phyloP scores from a whole-genome alignment of 1,140 invertebrate species.

The Heliconius hermathena region DNA sequence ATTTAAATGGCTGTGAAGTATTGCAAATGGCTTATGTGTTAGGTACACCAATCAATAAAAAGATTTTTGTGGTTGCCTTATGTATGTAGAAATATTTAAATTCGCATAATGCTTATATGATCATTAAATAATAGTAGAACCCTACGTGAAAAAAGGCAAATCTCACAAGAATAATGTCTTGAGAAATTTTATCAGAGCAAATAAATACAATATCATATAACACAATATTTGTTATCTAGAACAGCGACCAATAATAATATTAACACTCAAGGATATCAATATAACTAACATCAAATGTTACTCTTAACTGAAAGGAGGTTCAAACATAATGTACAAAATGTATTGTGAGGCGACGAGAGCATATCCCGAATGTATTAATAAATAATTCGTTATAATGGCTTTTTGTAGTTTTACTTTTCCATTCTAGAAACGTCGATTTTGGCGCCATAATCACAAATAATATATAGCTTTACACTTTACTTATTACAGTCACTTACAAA shows the following conservation, averaged over 20 bases:
- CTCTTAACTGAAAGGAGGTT: not conserved
- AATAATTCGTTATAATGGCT: not conserved
- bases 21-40: not conserved
- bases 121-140: not conserved
- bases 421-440: too few relatives aligned
- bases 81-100: not conserved
- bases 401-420: not conserved
- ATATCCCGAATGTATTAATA: constrained; percentile 11
- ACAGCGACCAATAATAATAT: not conserved
- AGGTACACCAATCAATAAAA: not conserved
- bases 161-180: not conserved
- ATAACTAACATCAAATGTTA: not conserved
- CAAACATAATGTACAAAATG: not conserved
- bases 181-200: not conserved
- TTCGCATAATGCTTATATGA: not conserved
- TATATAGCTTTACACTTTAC: too few relatives aligned
- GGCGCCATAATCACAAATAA: too few relatives aligned
- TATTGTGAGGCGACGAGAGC: constrained; percentile 2
- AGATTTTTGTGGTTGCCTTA: not conserved
- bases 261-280: not conserved
- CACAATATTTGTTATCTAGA: not conserved
- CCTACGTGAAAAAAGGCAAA: not conserved
- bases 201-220: not conserved
- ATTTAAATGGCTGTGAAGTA: constrained; percentile 9
- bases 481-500: too few relatives aligned